Evolutionary conservation across 2,888 invertebrate genomes (phyloP).

Genomic region (Helleia helle): DNA sequence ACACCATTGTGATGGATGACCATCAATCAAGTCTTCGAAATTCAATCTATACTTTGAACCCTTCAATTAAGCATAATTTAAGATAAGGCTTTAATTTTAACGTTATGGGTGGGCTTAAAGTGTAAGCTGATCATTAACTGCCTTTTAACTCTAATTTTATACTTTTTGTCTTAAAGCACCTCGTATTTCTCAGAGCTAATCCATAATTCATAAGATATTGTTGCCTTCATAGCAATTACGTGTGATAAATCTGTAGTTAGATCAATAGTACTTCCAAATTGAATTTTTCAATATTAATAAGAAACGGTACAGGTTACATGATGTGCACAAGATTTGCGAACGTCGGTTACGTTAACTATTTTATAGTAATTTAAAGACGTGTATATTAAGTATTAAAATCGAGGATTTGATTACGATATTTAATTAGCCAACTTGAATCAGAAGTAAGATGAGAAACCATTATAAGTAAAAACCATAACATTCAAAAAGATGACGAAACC

Average conservation of each 20-base stretch:
- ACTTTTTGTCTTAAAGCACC: constrained; percentile 60
- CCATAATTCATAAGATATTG: constrained; percentile 65
- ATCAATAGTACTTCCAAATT: constrained; percentile 52
- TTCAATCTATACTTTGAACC: constrained; percentile 65
- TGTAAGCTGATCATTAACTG: constrained; percentile 61
- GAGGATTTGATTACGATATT: no score
- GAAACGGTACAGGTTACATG: no score
- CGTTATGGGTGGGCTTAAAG: constrained; percentile 65
- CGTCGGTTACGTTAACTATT: no score
- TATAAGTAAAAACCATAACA: no score
- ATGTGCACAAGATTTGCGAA: no score
- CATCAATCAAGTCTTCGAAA: constrained; percentile 65
- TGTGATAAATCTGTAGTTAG: constrained; percentile 65
- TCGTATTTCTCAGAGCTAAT: constrained; percentile 56
- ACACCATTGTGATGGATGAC: constrained; percentile 39
- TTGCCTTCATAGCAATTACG: constrained; percentile 62
- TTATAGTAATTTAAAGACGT: no score
- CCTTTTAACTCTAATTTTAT: constrained; percentile 42
- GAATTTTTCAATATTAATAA: no score
- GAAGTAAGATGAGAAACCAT: no score
- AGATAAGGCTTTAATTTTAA: constrained; percentile 69
- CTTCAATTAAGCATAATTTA: constrained; percentile 70
- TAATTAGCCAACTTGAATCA: no score
- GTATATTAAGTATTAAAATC: no score
- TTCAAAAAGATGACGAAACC: no score